Evolutionary conservation across 2,888 invertebrate species (phyloP), one percentile per base, ranked within the genome.

Genomic region (Cactoblastis cactorum): DNA sequence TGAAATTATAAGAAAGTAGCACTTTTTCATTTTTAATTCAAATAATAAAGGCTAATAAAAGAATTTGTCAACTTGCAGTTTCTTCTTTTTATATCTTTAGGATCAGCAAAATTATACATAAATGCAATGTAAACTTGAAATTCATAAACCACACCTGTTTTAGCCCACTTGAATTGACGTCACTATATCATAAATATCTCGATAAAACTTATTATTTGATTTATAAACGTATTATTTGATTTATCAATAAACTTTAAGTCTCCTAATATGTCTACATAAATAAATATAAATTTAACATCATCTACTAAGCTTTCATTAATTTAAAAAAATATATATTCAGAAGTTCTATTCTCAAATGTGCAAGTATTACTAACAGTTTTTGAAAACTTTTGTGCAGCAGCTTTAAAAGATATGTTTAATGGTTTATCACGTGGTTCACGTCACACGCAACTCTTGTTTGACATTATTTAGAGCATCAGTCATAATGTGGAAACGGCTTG

Each of bases 1-100:
- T 14, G 65, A 33, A 22, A 64, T n/a, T 9, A 62, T 2, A 15
- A 63, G 3, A n/a, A 43, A 2, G 17, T 28, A 28, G 15, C 12
- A 9, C 11, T 43, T 28, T 6, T 9, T 11, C 22, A 24, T 6
- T 28, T 43, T 15, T 43, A 28, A 8, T 4, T 35, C 1, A 2
- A 17, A 37, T 17, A 35, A 12, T 33, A 3, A 11, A 33, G 22
- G 3, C 22, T 22, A 4, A 4, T n/a, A 22, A 28, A 6, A 6
- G 28, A 4, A 9, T 28, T 28, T 28, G 1, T 6, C 9, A 4
- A 28, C 1, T 6, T 4, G 28, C 3, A 4, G 3, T 22, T 22
- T 22, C 3, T 4, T 22, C 5, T 22, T 22, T 4, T 4, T 22
- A 4, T 4, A 3, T 4, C 5, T 22, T 22, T 5, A 22, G 5